Percentiles rank a stretch among this genome's conserved stretches.
phyloP scores from a whole-genome alignment of 2,113 vertebrate species.

The Oreochromis tanganicae region DNA sequence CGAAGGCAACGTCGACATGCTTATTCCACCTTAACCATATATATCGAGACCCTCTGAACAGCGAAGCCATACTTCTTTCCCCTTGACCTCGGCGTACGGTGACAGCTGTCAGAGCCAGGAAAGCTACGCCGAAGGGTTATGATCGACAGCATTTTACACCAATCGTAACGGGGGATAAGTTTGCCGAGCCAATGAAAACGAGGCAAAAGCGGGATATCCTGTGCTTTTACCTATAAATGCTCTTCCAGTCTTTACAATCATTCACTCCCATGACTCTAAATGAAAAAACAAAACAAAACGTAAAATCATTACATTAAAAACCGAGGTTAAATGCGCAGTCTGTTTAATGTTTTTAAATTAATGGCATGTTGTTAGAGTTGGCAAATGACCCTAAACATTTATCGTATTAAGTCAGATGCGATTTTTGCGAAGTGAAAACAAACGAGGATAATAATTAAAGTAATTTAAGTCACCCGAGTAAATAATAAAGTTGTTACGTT shows the following conservation, averaged over 20 bases:
- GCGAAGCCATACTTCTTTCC: conserved; percentile 71
- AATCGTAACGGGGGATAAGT: neutral
- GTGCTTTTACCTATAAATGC: neutral
- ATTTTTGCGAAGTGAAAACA: neutral
- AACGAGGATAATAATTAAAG: neutral
- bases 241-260: neutral
- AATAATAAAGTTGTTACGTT: neutral
- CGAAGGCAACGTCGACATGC: conserved; percentile 57
- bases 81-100: conserved; percentile 54
- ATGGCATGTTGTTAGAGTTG: neutral
- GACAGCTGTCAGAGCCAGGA: conserved; percentile 55
- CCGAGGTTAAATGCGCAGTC: accelerated
- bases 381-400: neutral
- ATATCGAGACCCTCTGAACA: conserved; percentile 67
- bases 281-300: neutral
- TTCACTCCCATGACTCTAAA: neutral
- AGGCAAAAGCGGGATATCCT: conserved; percentile 48
- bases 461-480: neutral
- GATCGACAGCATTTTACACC: conserved; percentile 27
- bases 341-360: neutral
- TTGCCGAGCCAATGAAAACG: conserved; percentile 34
- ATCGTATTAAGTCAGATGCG: neutral
- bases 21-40: conserved; percentile 60
- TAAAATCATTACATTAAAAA: neutral
- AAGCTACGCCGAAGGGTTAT: neutral